Base-by-base conservation (phyloP, 2,797 vertebrate species). In the Ceryle rudis region DNA sequence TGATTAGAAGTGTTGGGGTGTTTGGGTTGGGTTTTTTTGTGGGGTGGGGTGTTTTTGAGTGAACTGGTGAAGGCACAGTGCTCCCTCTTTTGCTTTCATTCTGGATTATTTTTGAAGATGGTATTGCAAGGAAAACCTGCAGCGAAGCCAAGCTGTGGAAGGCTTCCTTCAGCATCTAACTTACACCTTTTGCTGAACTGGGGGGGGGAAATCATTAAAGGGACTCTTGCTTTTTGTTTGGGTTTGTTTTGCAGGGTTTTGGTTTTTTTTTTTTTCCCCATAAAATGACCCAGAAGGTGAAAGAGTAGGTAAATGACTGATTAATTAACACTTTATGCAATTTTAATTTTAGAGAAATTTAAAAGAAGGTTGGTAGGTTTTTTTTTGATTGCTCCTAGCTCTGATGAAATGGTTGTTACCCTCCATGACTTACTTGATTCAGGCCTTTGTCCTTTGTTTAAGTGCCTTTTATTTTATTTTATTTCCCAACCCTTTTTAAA, bases 381-480 rank as follows among this genome's bases (percentile, higher is more conserved):
- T 51, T 51, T 51, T 90, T 94, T 81, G 64, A 86, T 97, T 97
- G 91, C 86, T 98, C 94, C 90, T 96, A 91, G 88, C 93, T 96
- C 97, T 97, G 90, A 89, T 97, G 90, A 97, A 98, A 95, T 93
- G 83, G 96, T 91, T 97, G 93, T 97, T 96, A 94, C 79, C 95
- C 95, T 97, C 97, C 95, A 93, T 95, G 89, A 97, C 95, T 97
- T 73, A 96, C 97, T 98, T 97, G 96, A 89, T 98, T 97, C 98
- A 98, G 98, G 98, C 97, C 97, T 98, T 98, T 97, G 96, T 98
- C 98, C 93, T 98, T 98, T 97, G 96, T 97, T 98, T 98, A 98
- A 98, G 98, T 98, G 98, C 98, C 98, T 98, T 97, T 88, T 95
- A 58, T 96, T 91, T 61, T 16, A 37, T 94, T 95, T 95, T 91